Conservation (phyloP, 2,888 invertebrate genomes). For the Cephus spinipes region DNA sequence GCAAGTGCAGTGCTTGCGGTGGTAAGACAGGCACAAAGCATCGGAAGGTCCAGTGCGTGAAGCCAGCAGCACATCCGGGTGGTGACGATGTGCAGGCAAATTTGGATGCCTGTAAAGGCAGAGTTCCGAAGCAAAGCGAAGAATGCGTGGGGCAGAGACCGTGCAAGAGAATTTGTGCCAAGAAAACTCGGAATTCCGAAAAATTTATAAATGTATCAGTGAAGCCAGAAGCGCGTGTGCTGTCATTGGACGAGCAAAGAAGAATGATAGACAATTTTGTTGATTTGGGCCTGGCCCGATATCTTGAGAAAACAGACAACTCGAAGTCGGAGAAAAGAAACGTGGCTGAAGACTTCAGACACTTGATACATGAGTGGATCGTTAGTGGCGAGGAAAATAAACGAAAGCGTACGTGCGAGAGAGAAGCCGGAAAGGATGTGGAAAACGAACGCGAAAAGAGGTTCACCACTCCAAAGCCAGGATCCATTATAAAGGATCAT, state of each 20-base stretch:
- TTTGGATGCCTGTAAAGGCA: conserved; percentile 48
- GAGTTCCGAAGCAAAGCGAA: conserved; percentile 45
- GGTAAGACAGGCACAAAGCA: conserved; percentile 65
- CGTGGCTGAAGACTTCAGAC: conserved; percentile 33
- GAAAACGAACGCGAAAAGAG: conserved; percentile 4
- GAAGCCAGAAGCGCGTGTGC: conserved; percentile 11
- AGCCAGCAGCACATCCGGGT: conserved; percentile 63
- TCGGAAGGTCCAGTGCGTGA: conserved; percentile 69
- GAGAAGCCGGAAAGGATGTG: conserved; percentile 1
- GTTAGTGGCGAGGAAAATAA: conserved; percentile 24
- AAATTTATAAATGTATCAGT: neutral
- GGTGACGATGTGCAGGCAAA: conserved; percentile 65
- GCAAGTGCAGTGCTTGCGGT: conserved; percentile 72
- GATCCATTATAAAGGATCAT: conserved; percentile 47
- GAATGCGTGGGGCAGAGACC: conserved; percentile 46
- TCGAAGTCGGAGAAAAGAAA: conserved; percentile 29
- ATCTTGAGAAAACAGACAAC: conserved; percentile 28
- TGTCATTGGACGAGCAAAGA: neutral
- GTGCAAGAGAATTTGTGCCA: conserved; percentile 44
- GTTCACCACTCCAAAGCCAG: conserved; percentile 44
- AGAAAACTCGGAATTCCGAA: conserved; percentile 28
- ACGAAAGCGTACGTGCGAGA: conserved; percentile 21
- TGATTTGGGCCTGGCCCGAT: conserved; percentile 40
- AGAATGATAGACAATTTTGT: conserved; percentile 43
- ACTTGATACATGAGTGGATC: conserved; percentile 43